These are phyloP conservation scores for Zingel zingel DNA, from an alignment of 2,113 vertebrate genomes.

Conservation along the genomic window DNA sequence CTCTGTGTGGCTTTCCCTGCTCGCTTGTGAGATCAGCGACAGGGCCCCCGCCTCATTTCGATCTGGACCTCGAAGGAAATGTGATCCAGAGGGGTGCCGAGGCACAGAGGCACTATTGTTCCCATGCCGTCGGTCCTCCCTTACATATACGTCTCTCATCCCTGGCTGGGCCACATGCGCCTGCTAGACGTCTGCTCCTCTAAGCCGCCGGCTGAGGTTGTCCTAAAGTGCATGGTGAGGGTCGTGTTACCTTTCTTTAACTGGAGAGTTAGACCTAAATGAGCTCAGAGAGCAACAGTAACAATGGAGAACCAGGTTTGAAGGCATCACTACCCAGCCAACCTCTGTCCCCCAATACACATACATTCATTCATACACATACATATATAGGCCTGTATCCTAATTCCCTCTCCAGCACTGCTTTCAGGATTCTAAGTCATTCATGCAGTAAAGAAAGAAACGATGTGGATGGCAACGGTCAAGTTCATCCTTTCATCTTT, in stretches of 20 bases:
- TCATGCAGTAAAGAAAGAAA: background rate
- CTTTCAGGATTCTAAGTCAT: background rate
- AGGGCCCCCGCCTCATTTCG: constrained; percentile 71
- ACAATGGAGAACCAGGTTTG: constrained; percentile 32
- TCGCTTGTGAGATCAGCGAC: constrained; percentile 70
- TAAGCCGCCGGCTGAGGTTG: constrained; percentile 69
- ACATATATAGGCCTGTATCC: background rate
- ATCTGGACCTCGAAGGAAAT: constrained; percentile 78
- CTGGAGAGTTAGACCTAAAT: constrained; percentile 55
- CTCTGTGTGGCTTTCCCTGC: constrained; percentile 69
- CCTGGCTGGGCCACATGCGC: constrained; percentile 58
- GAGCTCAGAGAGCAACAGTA: constrained; percentile 46
- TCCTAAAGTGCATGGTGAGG: constrained; percentile 64
- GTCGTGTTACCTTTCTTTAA: constrained; percentile 72
- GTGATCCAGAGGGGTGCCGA: constrained; percentile 77
- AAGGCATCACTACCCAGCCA: constrained; percentile 3
- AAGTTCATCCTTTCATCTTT: background rate
- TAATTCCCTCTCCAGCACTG: background rate
- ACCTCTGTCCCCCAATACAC: background rate
- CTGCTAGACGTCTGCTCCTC: constrained; percentile 70
- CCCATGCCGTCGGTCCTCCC: constrained; percentile 57
- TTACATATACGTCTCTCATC: constrained; percentile 67
- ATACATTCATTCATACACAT: background rate
- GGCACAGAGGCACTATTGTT: constrained; percentile 83
- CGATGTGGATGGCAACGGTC: background rate